Conservation (phyloP, 2,888 invertebrate genomes). For the Sminthurinus aureus region DNA sequence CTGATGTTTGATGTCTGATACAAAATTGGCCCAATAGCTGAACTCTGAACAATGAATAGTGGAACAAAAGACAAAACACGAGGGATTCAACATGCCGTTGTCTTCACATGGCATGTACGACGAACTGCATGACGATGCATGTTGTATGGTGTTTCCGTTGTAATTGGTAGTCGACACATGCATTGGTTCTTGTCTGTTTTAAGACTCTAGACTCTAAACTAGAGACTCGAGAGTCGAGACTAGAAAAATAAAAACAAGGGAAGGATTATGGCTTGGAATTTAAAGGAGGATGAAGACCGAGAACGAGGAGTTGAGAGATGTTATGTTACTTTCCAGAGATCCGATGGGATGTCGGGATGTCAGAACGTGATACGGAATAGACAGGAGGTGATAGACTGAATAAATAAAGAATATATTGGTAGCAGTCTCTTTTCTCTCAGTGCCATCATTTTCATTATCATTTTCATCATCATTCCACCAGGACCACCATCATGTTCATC, state of each 20-base stretch:
- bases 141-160: no score
- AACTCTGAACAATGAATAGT: no score
- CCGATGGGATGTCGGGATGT: no score
- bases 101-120: background rate
- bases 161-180: no score
- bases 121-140: background rate
- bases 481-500: background rate
- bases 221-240: background rate
- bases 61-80: no score
- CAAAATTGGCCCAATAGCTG: no score
- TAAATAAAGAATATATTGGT: conserved; percentile 4
- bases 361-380: background rate
- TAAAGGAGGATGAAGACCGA: background rate
- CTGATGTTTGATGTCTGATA: no score
- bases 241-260: background rate
- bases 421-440: conserved; percentile 13
- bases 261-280: background rate
- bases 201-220: no score
- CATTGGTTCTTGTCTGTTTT: no score
- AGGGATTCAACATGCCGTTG: no score
- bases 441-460: background rate
- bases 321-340: no score
- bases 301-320: background rate
- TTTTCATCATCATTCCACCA: background rate
- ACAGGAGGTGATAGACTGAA: background rate